Base-by-base conservation (phyloP, 2,797 vertebrate species). In the Graptemys geographica region DNA sequence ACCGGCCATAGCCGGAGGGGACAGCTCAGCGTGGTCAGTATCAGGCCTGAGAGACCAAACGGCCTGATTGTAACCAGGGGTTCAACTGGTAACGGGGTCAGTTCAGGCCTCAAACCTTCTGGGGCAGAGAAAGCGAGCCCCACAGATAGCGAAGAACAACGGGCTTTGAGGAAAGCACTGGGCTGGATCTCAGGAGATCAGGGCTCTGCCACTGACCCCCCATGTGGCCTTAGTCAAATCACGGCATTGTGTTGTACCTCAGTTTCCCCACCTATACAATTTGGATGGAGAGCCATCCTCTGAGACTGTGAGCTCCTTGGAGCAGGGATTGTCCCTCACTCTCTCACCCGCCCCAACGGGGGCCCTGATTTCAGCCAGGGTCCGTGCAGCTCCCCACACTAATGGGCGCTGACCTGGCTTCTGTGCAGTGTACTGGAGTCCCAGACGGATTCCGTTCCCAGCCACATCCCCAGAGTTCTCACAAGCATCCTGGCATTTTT, bases 121-220 rank as follows among this genome's bases (percentile, higher is more conserved):
- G 31, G 62, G 62, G 62, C 16, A 65, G 13, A 65, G 62, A 65
- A n/a, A 4, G 10, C 3, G 4, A 65, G 8, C 33, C 33, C 62
- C 33, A 33, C 8, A 18, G 16, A 65, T n/a, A n/a, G 31, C 15
- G 3, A 8, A 5, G 33, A 65, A 33, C 33, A 33, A 18, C 8
- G 4, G 62, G 33, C 33, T 8, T 33, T 8, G 33, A 8, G 2
- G 33, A 37, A 37, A 19, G 65, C 4, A 11, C 65, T 2, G n/a
- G 19, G n/a, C 18, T 69, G 18, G 19, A 37, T 4, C 19, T 21
- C 19, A n/a, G n/a, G 33, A 23, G 18, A 10, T 37, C n/a, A 0
- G n/a, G n/a, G n/a, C 65, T 37, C 65, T 37, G n/a, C 9, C n/a
- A 37, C 62, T n/a, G 62, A n/a, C 18, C 18, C 18, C 19, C 65